Evolutionary conservation across 2,888 invertebrate species (phyloP).

Genomic region (Drosophila falleni): DNA sequence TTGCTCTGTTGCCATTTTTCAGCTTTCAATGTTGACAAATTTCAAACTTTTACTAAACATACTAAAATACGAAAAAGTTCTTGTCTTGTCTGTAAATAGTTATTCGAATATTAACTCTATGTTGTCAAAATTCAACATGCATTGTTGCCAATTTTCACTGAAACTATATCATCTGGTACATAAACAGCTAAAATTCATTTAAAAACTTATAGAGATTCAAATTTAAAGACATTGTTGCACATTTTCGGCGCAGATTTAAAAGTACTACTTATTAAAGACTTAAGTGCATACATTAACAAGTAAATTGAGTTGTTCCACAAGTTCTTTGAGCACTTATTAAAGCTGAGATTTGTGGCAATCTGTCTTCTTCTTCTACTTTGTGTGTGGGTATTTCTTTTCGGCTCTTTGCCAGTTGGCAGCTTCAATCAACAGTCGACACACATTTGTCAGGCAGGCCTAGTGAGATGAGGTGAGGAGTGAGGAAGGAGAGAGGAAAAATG

Average conservation of each 20-base stretch:
- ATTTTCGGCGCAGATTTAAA: slow-evolving; percentile 11
- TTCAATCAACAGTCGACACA: slow-evolving; percentile 59
- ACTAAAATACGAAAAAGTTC: neutral
- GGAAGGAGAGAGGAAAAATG: slow-evolving; percentile 12
- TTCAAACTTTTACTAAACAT: neutral
- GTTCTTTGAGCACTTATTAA: slow-evolving; percentile 39
- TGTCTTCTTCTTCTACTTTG: slow-evolving; percentile 17
- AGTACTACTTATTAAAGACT: slow-evolving; percentile 2
- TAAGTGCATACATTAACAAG: slow-evolving; percentile 22
- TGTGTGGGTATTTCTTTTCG: slow-evolving; percentile 9
- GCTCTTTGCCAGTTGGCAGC: slow-evolving; percentile 55
- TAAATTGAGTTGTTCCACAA: slow-evolving; percentile 42
- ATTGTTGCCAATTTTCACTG: slow-evolving; percentile 10
- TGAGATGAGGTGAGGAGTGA: neutral
- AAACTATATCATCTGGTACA: neutral
- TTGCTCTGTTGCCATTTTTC: slow-evolving; percentile 21
- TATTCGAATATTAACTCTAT: neutral
- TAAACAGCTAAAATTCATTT: neutral
- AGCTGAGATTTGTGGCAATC: slow-evolving; percentile 44
- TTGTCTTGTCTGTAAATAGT: neutral
- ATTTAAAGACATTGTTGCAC: slow-evolving; percentile 19
- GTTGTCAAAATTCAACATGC: neutral
- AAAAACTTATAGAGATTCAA: neutral
- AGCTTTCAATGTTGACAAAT: neutral
- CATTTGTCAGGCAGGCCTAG: slow-evolving; percentile 40